Conservation (phyloP, 2,888 invertebrate genomes). For the Macrophya alboannulata region DNA sequence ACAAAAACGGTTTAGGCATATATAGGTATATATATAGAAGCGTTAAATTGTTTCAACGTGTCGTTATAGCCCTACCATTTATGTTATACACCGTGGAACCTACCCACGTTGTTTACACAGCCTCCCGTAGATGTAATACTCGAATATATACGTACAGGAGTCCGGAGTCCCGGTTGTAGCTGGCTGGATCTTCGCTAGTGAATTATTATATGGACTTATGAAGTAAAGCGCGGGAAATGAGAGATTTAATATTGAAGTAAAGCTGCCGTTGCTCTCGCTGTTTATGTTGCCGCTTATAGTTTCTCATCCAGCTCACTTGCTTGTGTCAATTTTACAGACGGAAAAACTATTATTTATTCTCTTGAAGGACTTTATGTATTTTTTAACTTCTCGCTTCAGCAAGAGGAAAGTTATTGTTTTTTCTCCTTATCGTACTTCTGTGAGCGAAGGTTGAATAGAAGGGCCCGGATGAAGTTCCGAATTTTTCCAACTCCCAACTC, state of each 20-base stretch:
- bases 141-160: not conserved
- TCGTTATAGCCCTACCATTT: slow-evolving; percentile 2
- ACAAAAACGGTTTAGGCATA: not conserved
- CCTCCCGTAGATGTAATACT: not conserved
- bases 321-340: not conserved
- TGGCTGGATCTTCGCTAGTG: slow-evolving; percentile 7
- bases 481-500: not conserved
- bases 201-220: slow-evolving; percentile 35
- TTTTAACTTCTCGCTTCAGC: no score
- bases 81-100: not conserved
- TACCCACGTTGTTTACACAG: slow-evolving; percentile 32
- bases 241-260: slow-evolving; percentile 37
- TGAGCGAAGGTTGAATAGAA: not conserved
- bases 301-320: not conserved
- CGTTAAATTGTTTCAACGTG: slow-evolving; percentile 21
- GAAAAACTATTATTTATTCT: not conserved
- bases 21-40: not conserved
- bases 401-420: no score
- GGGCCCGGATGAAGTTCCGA: not conserved
- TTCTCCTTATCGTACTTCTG: not conserved
- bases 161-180: not conserved
- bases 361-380: not conserved
- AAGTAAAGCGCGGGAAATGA: slow-evolving; percentile 23
- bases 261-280: not conserved
- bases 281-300: not conserved